Conservation (phyloP, 2,888 invertebrate species). For the Ceraclea dissimilis region DNA sequence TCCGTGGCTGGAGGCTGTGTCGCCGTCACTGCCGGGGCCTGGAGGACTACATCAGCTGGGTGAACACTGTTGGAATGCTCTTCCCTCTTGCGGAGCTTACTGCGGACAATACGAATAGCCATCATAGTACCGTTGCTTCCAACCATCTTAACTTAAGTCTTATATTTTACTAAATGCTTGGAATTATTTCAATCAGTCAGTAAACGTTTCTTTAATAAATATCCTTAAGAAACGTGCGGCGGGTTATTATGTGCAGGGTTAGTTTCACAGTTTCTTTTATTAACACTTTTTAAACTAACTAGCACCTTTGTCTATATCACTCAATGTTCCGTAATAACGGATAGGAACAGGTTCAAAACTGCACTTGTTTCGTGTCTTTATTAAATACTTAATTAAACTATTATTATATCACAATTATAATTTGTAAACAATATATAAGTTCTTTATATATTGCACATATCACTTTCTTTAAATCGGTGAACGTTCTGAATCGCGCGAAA, state of each 20-base stretch:
- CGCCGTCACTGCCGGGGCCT: constrained; percentile 41
- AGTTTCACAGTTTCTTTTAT: background rate
- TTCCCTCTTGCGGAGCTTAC: constrained; percentile 80
- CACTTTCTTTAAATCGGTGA: constrained; percentile 7
- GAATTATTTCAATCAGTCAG: constrained; percentile 9
- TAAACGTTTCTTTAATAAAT: background rate
- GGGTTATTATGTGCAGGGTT: background rate
- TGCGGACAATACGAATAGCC: constrained; percentile 86
- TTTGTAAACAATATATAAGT: constrained; percentile 20
- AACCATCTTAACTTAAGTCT: constrained; percentile 51
- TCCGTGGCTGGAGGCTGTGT: constrained; percentile 45
- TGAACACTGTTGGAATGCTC: constrained; percentile 66
- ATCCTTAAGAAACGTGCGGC: constrained; percentile 6
- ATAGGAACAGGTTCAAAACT: constrained; percentile 10
- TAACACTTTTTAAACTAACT: background rate
- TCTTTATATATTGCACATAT: constrained; percentile 45
- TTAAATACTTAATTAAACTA: constrained; percentile 14
- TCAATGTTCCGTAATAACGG: constrained; percentile 12
- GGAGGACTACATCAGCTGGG: constrained; percentile 57
- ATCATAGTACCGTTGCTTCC: constrained; percentile 81
- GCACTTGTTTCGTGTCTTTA: constrained; percentile 13
- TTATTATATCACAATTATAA: constrained; percentile 21
- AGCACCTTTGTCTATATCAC: constrained; percentile 17
- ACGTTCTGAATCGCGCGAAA: constrained; percentile 37
- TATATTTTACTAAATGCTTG: constrained; percentile 4